These are phyloP conservation scores for Aporrectodea caliginosa DNA, from an alignment of 1,140 invertebrate genomes.

Conservation along the genomic window DNA sequence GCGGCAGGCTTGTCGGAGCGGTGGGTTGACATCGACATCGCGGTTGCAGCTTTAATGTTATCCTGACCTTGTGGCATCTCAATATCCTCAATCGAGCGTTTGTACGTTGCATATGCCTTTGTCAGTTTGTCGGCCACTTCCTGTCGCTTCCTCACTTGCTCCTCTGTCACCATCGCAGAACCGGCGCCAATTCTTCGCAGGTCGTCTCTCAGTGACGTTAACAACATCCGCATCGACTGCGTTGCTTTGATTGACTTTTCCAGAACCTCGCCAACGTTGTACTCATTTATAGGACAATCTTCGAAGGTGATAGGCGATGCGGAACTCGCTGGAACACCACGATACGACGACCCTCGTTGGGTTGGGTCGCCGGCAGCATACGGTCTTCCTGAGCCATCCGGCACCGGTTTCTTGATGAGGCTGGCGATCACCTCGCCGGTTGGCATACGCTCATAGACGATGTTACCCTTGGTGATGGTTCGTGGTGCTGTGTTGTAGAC, in stretches of 20 bases:
- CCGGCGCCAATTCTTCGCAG: neutral
- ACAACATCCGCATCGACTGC: neutral
- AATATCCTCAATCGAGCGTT: neutral
- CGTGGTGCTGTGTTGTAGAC: neutral
- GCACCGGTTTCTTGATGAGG: neutral
- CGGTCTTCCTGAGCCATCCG: neutral
- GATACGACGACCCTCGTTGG: neutral
- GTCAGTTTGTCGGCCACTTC: neutral
- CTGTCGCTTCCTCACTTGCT: neutral
- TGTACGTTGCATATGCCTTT: neutral
- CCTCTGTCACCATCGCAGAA: neutral
- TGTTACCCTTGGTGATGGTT: neutral
- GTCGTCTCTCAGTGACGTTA: neutral
- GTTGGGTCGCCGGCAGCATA: neutral
- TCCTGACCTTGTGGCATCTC: too few relatives aligned
- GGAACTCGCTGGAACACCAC: neutral
- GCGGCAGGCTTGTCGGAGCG: too few relatives aligned
- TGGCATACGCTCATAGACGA: neutral
- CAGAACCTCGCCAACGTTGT: neutral
- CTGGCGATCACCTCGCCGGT: neutral
- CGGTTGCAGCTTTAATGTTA: too few relatives aligned
- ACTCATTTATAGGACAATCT: neutral
- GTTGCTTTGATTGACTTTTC: neutral
- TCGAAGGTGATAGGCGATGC: neutral
- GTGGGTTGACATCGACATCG: too few relatives aligned